Conservation (phyloP, 1,140 invertebrate genomes). For the Drosophila santomea region DNA sequence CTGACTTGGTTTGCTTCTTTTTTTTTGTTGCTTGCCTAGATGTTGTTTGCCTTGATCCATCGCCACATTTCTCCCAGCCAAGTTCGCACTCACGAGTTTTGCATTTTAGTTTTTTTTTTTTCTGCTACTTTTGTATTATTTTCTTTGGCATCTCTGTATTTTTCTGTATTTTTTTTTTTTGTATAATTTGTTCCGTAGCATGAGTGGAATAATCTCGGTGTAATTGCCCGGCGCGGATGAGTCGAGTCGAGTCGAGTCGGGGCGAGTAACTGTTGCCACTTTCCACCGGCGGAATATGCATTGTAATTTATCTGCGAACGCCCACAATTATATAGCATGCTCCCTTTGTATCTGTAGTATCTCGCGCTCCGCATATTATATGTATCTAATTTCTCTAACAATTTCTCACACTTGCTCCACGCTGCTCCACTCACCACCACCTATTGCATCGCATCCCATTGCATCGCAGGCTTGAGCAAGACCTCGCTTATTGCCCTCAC, state of each 20-base stretch:
- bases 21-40: constrained; percentile 28
- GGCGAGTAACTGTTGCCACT: constrained; percentile 43
- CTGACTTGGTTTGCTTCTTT: constrained; percentile 15
- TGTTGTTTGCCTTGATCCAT: constrained; percentile 27
- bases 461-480: constrained; percentile 89
- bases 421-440: constrained; percentile 25
- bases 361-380: constrained; percentile 26
- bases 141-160: constrained; percentile 3
- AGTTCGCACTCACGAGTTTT: constrained; percentile 36
- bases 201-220: constrained; percentile 83
- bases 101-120: constrained; percentile 17
- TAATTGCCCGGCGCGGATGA: constrained; percentile 53
- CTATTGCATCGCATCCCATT: neutral
- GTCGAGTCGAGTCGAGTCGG: constrained; percentile 25
- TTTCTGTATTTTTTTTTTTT: neutral
- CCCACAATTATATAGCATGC: constrained; percentile 74
- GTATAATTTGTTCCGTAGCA: constrained; percentile 84
- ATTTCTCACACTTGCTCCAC: constrained; percentile 73
- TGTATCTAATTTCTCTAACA: constrained; percentile 46
- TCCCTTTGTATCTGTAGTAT: constrained; percentile 40
- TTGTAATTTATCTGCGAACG: constrained; percentile 67
- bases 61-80: constrained; percentile 21
- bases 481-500: constrained; percentile 91
- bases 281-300: constrained; percentile 43
- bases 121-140: neutral